These are phyloP conservation scores for Hydractinia symbiolongicarpus DNA, from an alignment of 30 jellyfish, hydroid and myxozoan genomes.

Conservation along the genomic window DNA sequence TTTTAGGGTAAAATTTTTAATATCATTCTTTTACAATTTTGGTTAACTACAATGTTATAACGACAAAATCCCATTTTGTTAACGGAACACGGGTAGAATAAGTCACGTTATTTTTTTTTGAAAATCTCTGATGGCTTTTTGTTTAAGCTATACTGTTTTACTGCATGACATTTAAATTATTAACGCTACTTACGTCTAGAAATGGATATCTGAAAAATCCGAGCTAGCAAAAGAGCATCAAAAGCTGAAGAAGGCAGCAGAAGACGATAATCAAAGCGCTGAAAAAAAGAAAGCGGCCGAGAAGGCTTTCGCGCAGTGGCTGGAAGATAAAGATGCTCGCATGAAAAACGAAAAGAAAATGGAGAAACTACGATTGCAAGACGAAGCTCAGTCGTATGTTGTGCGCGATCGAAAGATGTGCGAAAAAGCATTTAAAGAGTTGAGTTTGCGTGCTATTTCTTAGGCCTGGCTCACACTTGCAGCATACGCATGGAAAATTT, in stretches of 20 bases:
- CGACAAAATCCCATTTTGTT: background rate
- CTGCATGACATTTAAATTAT: too few relatives aligned
- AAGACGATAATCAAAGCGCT: background rate
- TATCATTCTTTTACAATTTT: background rate
- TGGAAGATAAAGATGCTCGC: conserved; percentile 56
- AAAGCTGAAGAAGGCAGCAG: conserved; percentile 15
- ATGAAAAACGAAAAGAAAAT: conserved; percentile 52
- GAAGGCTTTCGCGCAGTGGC: conserved; percentile 62
- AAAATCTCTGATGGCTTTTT: too few relatives aligned
- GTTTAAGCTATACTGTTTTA: too few relatives aligned
- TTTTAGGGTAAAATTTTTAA: conserved; percentile 51
- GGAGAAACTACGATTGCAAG: conserved; percentile 57
- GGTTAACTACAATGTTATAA: background rate
- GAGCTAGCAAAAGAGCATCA: background rate
- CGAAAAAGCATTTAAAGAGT: conserved; percentile 86
- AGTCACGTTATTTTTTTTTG: too few relatives aligned
- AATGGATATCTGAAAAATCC: conserved; percentile 23
- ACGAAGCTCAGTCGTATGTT: conserved; percentile 71
- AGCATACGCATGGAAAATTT: too few relatives aligned
- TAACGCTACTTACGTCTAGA: background rate
- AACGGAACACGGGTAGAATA: background rate
- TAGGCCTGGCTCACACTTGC: too few relatives aligned
- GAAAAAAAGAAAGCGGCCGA: conserved; percentile 46
- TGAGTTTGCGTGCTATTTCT: background rate
- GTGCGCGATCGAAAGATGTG: conserved; percentile 75